These are phyloP conservation scores for Fukomys damarensis DNA, from an alignment of 2,113 vertebrate species.

Conservation along the genomic window DNA sequence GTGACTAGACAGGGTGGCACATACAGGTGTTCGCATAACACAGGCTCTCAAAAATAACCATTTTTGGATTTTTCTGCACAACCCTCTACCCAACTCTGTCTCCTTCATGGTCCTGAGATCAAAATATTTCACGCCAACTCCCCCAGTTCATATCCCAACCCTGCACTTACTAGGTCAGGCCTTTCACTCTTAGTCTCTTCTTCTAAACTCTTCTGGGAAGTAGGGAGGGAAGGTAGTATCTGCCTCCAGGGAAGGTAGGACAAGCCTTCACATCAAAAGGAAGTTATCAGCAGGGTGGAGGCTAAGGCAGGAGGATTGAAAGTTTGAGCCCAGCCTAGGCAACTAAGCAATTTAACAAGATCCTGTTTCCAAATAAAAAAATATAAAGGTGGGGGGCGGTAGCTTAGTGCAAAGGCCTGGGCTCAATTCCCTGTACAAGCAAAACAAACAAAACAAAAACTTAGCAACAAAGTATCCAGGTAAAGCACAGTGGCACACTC, in stretches of 20 bases:
- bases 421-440: no score
- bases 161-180: neutral
- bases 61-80: neutral
- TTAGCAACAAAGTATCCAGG: no score
- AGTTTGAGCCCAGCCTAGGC: no score
- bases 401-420: no score
- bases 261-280: neutral
- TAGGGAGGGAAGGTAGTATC: neutral
- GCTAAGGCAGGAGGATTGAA: neutral
- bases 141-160: neutral
- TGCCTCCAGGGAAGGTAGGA: no score
- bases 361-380: no score
- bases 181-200: neutral
- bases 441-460: no score
- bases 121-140: neutral
- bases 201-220: neutral
- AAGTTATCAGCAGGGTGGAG: neutral
- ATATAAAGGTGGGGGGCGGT: no score
- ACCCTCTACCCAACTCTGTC: neutral
- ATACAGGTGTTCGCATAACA: neutral
- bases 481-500: no score
- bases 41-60: neutral
- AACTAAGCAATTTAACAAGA: no score
- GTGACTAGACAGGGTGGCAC: neutral
- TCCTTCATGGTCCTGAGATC: neutral